phyloP scores from a whole-genome alignment of 2,113 vertebrate genomes.

The Eleginops maclovinus region DNA sequence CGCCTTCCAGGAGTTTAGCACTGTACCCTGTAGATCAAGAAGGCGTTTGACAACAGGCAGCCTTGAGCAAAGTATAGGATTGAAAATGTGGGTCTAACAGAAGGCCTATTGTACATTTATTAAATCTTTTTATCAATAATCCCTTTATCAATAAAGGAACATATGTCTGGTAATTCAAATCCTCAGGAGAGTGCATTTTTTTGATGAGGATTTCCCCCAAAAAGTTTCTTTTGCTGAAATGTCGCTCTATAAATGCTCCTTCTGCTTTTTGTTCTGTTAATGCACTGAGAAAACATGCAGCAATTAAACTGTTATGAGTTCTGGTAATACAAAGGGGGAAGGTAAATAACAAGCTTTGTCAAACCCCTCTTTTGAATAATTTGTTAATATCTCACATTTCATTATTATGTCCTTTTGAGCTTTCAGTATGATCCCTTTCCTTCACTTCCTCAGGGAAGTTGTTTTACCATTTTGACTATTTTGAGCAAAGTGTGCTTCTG shows the following conservation, averaged over 20 bases:
- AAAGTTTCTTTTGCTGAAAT: too few species aligned
- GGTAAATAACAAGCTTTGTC: background rate
- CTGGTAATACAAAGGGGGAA: background rate
- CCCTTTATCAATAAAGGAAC: background rate
- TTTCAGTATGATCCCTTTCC: background rate
- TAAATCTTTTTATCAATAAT: background rate
- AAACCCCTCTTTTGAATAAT: background rate
- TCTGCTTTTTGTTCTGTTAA: background rate
- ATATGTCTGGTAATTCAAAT: background rate
- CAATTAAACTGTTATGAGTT: conserved; percentile 25
- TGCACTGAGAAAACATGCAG: background rate
- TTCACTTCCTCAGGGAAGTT: background rate
- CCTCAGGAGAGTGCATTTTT: background rate
- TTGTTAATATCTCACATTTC: background rate
- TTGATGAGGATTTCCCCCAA: background rate
- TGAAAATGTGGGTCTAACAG: background rate
- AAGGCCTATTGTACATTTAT: background rate
- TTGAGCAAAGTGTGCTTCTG: background rate
- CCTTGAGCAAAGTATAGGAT: background rate
- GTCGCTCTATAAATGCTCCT: background rate
- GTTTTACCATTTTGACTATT: background rate
- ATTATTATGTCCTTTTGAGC: background rate
- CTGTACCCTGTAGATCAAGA: conserved; percentile 84
- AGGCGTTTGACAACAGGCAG: conserved; percentile 2
- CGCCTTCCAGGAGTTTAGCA: conserved; percentile 94